A percentile compares a stretch with the other conserved stretches of the same genome.
phyloP scores from a whole-genome alignment of 1,140 invertebrate genomes.

The Euura lappo region DNA sequence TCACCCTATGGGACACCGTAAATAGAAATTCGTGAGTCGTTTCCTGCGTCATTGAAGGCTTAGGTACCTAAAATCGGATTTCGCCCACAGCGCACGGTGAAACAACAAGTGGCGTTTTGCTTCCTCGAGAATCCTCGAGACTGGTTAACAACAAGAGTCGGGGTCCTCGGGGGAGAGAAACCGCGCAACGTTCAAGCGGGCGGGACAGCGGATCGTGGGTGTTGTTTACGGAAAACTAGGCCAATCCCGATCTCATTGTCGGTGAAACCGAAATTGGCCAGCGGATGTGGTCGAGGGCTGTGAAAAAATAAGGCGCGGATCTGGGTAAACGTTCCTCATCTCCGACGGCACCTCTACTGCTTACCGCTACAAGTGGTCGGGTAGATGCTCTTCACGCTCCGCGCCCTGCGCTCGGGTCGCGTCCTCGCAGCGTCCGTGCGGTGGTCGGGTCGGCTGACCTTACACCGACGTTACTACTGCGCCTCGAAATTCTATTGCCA shows the following conservation, averaged over 20 bases:
- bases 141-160: no score
- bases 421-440: neutral
- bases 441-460: constrained; percentile 1
- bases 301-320: no score
- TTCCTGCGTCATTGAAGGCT: neutral
- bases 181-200: no score
- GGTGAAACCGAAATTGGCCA: no score
- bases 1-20: neutral
- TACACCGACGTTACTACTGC: neutral
- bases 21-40: neutral
- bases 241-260: no score
- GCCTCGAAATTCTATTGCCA: constrained; percentile 6
- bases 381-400: neutral
- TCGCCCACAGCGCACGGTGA: neutral
- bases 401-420: neutral
- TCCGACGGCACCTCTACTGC: neutral
- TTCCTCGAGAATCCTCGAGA: neutral
- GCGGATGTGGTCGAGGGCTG: no score
- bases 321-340: no score
- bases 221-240: no score
- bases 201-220: no score
- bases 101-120: neutral
- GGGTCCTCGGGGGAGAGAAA: no score
- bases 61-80: neutral
- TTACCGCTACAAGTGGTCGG: neutral